phyloP scores from a whole-genome alignment of 2,888 invertebrate species.

The Ephialtes manifestator region DNA sequence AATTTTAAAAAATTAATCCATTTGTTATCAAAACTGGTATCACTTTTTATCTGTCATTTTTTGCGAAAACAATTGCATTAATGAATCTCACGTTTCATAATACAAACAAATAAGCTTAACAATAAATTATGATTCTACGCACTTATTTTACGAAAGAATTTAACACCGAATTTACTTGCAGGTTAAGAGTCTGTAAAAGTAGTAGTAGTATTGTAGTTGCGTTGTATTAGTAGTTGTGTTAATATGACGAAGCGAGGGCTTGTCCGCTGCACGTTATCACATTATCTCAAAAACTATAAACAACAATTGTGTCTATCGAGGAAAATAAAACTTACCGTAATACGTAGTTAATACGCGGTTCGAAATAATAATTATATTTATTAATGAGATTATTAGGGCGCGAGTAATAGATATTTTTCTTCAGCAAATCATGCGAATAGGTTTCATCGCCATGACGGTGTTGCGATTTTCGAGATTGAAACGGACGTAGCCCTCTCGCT shows the following conservation, averaged over 20 bases:
- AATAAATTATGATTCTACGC: neutral
- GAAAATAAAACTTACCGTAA: neutral
- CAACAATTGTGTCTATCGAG: neutral
- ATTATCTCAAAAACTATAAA: neutral
- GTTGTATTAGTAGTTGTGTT: slow-evolving; percentile 3
- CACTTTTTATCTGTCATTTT: neutral
- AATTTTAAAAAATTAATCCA: neutral
- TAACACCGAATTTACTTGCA: slow-evolving; percentile 30
- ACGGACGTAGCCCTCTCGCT: slow-evolving; percentile 76
- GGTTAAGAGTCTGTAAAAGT: slow-evolving; percentile 38
- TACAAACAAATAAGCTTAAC: neutral
- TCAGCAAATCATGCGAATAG: slow-evolving; percentile 79
- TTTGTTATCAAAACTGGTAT: neutral
- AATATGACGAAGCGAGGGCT: slow-evolving; percentile 30
- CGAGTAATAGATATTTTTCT: slow-evolving; percentile 11
- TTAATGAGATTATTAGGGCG: neutral
- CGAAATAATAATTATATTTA: neutral
- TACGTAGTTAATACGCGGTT: neutral
- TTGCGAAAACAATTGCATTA: neutral
- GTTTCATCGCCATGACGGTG: slow-evolving; percentile 80
- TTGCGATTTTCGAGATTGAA: slow-evolving; percentile 78
- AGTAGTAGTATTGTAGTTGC: too few relatives aligned
- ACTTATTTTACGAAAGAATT: neutral
- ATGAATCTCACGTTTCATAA: neutral
- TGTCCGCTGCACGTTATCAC: slow-evolving; percentile 33